Evolutionary conservation across 2,888 invertebrate species (phyloP).

Genomic region (Notodonta dromedarius): DNA sequence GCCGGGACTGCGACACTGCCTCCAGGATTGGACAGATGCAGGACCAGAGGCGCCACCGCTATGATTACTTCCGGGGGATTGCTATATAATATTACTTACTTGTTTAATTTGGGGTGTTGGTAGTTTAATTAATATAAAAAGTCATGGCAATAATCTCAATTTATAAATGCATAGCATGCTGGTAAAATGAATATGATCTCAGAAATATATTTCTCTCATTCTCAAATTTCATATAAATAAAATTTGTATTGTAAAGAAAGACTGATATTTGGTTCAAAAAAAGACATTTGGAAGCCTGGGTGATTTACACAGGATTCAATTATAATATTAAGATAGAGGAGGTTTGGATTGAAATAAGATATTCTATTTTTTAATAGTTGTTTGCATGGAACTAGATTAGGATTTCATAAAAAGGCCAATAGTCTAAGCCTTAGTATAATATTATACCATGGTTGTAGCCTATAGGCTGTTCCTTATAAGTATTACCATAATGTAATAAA

Average conservation of each 20-base stretch:
- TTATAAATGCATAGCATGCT: neutral
- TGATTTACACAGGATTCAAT: too few relatives aligned
- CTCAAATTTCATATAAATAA: neutral
- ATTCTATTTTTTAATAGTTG: too few relatives aligned
- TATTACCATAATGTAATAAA: too few relatives aligned
- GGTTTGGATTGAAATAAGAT: too few relatives aligned
- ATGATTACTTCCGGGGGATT: slow-evolving; percentile 70
- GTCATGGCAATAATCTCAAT: neutral
- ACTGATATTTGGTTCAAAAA: neutral
- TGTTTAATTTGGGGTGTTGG: neutral
- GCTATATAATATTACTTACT: slow-evolving; percentile 34
- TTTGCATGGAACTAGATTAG: too few relatives aligned
- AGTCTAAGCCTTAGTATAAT: too few relatives aligned
- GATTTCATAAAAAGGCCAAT: too few relatives aligned
- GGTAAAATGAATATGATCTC: neutral
- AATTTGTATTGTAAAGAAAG: neutral
- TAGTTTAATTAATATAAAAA: neutral
- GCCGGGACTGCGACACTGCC: slow-evolving; percentile 85
- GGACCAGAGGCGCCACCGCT: slow-evolving; percentile 80
- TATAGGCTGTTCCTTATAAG: too few relatives aligned
- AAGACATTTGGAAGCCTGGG: too few relatives aligned
- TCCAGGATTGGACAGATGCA: slow-evolving; percentile 87
- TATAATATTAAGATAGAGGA: too few relatives aligned
- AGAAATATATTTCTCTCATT: neutral
- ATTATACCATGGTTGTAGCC: too few relatives aligned